Percentiles rank a stretch among this genome's conserved stretches.
phyloP scores from a whole-genome alignment of 2,888 invertebrate species.

The Herminia tarsipennalis region DNA sequence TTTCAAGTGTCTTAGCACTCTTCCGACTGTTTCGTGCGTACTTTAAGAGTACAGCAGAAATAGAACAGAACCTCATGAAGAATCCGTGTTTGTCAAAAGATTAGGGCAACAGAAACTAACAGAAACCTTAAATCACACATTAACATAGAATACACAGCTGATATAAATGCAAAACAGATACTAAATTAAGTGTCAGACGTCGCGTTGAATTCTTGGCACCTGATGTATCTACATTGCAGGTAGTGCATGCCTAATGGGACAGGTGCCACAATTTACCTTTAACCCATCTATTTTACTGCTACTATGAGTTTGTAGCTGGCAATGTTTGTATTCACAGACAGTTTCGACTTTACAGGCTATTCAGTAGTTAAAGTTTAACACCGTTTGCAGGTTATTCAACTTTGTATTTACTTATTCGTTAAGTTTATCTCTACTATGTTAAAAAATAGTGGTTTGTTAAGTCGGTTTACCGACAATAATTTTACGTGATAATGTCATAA shows the following conservation, averaged over 20 bases:
- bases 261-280: conserved; percentile 27
- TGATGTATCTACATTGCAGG: conserved; percentile 11
- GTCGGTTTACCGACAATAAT: too few relatives aligned
- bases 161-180: conserved; percentile 18
- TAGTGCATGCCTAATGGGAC: conserved; percentile 28
- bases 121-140: conserved; percentile 7
- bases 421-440: too few relatives aligned
- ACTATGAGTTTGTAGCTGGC: conserved; percentile 1
- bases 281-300: conserved; percentile 2
- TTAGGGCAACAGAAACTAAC: too few relatives aligned
- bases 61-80: too few relatives aligned
- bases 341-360: background rate
- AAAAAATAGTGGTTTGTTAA: too few relatives aligned
- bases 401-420: too few relatives aligned
- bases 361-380: background rate
- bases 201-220: conserved; percentile 38
- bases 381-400: too few relatives aligned
- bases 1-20: too few relatives aligned
- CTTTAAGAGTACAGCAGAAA: too few relatives aligned
- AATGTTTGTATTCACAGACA: conserved; percentile 5
- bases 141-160: conserved; percentile 16
- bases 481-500: too few relatives aligned
- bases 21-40: too few relatives aligned
- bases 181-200: conserved; percentile 33
- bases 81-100: too few relatives aligned